A percentile compares a stretch with the other conserved stretches of the same genome.
Evolutionary conservation across 2,113 vertebrate genomes (phyloP).

Genomic region (Leucosticte australis): DNA sequence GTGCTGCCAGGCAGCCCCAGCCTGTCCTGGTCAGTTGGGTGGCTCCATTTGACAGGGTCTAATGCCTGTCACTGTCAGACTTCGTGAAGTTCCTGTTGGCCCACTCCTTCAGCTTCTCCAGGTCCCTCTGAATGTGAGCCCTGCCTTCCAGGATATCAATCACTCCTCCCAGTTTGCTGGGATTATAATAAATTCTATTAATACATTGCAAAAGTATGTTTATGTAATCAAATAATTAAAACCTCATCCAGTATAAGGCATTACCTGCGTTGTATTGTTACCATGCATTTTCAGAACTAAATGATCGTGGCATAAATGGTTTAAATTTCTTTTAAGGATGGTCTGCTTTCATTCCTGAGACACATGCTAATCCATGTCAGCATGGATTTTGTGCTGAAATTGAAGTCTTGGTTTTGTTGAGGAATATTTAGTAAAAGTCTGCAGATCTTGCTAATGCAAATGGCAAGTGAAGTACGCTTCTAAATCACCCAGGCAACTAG

Average conservation of each 20-base stretch:
- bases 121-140: background rate
- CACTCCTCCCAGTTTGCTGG: background rate
- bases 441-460: background rate
- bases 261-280: background rate
- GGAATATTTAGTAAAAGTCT: background rate
- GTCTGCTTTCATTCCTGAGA: background rate
- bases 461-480: background rate
- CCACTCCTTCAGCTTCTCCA: background rate
- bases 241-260: background rate
- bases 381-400: background rate
- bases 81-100: background rate
- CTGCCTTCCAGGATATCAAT: background rate
- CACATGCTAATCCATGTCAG: background rate
- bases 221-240: background rate
- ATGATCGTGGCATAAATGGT: background rate
- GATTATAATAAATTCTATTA: background rate
- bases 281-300: background rate
- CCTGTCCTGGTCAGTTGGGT: background rate
- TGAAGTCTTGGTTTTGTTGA: background rate
- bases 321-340: background rate
- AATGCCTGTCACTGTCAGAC: background rate
- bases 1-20: background rate
- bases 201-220: background rate
- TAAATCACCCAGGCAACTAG: slow-evolving; percentile 29
- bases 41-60: background rate